These are phyloP conservation scores for Halyomorpha halys DNA, from an alignment of 1,140 invertebrate genomes.

Conservation along the genomic window DNA sequence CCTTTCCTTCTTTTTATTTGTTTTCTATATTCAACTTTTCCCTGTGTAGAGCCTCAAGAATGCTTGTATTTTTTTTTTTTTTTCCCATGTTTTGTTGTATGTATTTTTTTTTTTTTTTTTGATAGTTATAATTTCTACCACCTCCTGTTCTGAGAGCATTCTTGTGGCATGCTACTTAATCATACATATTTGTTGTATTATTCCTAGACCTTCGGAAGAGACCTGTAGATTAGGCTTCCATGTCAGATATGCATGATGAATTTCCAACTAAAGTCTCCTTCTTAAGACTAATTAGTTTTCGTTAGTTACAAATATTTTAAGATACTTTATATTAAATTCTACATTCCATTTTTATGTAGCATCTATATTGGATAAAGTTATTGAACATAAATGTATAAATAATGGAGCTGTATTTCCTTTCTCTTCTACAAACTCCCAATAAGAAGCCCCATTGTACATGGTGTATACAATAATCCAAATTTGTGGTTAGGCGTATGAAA, in stretches of 20 bases:
- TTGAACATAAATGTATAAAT: too few relatives aligned
- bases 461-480: too few relatives aligned
- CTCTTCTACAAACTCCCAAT: too few relatives aligned
- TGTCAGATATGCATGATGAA: neutral
- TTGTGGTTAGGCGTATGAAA: too few relatives aligned
- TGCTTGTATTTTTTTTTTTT: neutral
- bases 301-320: neutral
- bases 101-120: neutral
- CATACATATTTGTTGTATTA: neutral
- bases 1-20: neutral
- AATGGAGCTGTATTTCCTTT: too few relatives aligned
- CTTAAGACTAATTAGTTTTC: conserved; percentile 10
- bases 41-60: neutral
- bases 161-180: conserved; percentile 15
- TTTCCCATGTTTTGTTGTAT: neutral
- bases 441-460: too few relatives aligned
- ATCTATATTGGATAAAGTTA: too few relatives aligned
- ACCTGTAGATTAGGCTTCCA: conserved; percentile 12
- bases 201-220: neutral
- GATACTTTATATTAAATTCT: conserved; percentile 1
- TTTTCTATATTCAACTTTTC: neutral
- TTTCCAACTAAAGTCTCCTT: conserved; percentile 14
- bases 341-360: conserved; percentile 10
- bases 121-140: too few relatives aligned
- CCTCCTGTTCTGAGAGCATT: conserved; percentile 2